Evolutionary conservation across 1,140 invertebrate species (phyloP).

Genomic region (Pogonomyrmex barbatus): DNA sequence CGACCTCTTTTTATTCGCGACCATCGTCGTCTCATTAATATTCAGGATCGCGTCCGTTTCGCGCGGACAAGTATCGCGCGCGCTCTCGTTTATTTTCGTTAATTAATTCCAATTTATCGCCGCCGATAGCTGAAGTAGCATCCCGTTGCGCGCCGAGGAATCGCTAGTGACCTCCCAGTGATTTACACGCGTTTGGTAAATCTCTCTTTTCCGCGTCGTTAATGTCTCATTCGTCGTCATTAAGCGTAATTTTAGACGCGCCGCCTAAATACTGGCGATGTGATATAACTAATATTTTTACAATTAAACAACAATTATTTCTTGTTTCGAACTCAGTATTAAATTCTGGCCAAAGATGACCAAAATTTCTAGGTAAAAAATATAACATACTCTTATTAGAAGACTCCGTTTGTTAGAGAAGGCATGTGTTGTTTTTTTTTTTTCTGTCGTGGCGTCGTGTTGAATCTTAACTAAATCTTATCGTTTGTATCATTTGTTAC

Average conservation of each 20-base stretch:
- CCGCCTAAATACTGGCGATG: not conserved
- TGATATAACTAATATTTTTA: not conserved
- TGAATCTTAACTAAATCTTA: not conserved
- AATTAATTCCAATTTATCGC: constrained; percentile 78
- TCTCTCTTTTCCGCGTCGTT: constrained; percentile 2
- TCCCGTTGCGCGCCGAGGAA: constrained; percentile 58
- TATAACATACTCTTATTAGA: no score
- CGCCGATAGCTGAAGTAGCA: constrained; percentile 54
- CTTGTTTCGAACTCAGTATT: not conserved
- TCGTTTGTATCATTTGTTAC: not conserved
- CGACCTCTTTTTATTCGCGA: constrained; percentile 26
- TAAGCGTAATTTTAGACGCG: constrained; percentile 25
- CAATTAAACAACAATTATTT: not conserved
- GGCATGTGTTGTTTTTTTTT: not conserved
- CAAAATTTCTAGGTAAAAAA: not conserved
- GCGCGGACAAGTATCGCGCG: constrained; percentile 59
- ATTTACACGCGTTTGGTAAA: constrained; percentile 50
- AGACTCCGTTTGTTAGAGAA: not conserved
- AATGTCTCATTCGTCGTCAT: constrained; percentile 39
- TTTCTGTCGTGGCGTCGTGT: no score
- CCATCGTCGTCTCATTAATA: constrained; percentile 62
- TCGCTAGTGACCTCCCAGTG: constrained; percentile 56
- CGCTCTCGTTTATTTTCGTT: constrained; percentile 72
- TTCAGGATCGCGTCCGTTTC: constrained; percentile 72
- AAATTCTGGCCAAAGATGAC: not conserved